Evolutionary conservation across 2,888 invertebrate genomes (phyloP), one percentile per base, ranked within the genome.

Genomic region (Idaea dimidiata): DNA sequence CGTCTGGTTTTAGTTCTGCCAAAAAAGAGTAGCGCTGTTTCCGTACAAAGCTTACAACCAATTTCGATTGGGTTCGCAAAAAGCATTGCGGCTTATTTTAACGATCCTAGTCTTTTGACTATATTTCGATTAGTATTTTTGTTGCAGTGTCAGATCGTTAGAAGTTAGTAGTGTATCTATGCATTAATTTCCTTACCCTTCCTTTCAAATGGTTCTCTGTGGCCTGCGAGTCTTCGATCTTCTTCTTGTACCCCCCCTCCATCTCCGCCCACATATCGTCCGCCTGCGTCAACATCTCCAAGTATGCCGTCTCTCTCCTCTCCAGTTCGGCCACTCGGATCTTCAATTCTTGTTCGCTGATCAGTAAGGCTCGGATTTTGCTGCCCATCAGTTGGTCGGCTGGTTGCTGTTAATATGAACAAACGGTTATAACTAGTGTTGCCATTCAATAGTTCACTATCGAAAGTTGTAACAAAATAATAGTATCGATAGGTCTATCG

Each of bases 251-350:
- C 0, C 94, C 93, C 8, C 93, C 93, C 76, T 95, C 95, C 91
- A 95, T 93, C 74, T 95, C 95, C 0, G 94, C 94, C 94, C 95
- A 95, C 86, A 95, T 94, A 65, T 95, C 94, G 67, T 96, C 96
- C 0, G 95, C 95, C 64, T 95, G 94, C 63, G 95, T 95, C 77
- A 96, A 81, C 74, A 95, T 95, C 76, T 95, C 94, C 73, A 95
- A 91, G 75, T 96, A 96, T 0, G 95, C 94, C 1, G 94, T 89
- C 78, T 96, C 95, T 58, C 94, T 90, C 60, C 93, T 86, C 79
- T 95, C 94, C 60, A 96, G 79, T 68, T 95, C 95, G 54, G 89
- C 89, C 17, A 96, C 93, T 65, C 94, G 91, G 59, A 85, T 87
- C 78, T 95, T 95, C 65, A 96, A 86, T 53, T 94, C 93, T 58